Conservation (phyloP, 1,140 invertebrate species). For the Drosophila lini region DNA sequence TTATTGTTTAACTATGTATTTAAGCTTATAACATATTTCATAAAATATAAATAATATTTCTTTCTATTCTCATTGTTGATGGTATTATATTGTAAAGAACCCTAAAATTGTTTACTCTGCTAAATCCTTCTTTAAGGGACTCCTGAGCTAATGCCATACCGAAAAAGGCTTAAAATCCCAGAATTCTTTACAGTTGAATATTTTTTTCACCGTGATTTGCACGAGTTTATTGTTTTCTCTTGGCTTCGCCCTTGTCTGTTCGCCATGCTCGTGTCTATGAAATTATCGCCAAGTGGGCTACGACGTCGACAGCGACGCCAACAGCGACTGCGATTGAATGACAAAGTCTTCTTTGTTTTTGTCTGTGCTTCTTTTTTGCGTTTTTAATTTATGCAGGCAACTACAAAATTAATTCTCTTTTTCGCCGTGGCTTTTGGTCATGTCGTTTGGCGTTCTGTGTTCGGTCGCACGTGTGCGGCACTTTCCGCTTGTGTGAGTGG, state of each 20-base stretch:
- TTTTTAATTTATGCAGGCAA: constrained; percentile 76
- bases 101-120: no score
- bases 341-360: constrained; percentile 60
- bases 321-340: constrained; percentile 58
- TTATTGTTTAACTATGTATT: no score
- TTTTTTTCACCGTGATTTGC: constrained; percentile 13
- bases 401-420: constrained; percentile 73
- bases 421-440: constrained; percentile 52
- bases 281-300: constrained; percentile 66
- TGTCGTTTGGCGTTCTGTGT: constrained; percentile 49
- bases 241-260: constrained; percentile 12
- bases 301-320: constrained; percentile 3
- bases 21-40: no score
- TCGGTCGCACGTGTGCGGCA: constrained; percentile 56
- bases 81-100: no score
- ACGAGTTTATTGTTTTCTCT: constrained; percentile 10
- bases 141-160: no score
- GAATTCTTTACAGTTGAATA: not conserved
- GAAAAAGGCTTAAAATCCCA: no score
- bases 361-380: constrained; percentile 9
- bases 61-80: no score
- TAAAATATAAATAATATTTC: no score
- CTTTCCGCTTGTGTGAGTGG: constrained; percentile 3
- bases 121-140: no score
- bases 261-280: constrained; percentile 55